Evolutionary conservation across 2,888 invertebrate genomes (phyloP).

Genomic region (Cactoblastis cactorum): DNA sequence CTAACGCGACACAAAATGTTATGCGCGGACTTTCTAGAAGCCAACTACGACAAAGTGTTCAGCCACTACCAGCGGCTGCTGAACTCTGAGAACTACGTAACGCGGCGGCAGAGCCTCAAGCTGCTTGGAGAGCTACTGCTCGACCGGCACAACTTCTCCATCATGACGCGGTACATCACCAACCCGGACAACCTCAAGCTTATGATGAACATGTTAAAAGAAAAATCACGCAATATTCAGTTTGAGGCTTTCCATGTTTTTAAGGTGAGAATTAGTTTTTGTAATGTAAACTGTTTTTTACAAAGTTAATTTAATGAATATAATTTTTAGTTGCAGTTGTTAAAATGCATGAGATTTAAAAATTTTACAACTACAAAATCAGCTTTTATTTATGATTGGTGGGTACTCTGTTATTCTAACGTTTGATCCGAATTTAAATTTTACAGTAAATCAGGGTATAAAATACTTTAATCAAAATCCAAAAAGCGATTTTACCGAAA

Average conservation of each 20-base stretch:
- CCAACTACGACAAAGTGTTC: conserved; percentile 99
- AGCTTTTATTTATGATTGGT: too few species aligned
- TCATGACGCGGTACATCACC: conserved; percentile 98
- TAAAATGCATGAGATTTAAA: too few species aligned
- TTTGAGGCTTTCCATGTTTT: conserved; percentile 99
- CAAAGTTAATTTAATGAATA: too few species aligned
- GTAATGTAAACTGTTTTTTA: too few species aligned
- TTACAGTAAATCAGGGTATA: too few species aligned
- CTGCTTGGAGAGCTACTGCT: conserved; percentile 97
- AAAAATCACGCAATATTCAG: conserved; percentile 99
- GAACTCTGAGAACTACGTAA: conserved; percentile 99
- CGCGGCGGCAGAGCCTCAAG: conserved; percentile 98
- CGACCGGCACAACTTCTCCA: conserved; percentile 99
- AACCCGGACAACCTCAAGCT: conserved; percentile 99
- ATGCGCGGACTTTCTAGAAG: conserved; percentile 98
- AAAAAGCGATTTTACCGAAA: too few species aligned
- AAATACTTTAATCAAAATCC: too few species aligned
- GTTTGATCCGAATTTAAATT: too few species aligned
- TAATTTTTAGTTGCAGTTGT: too few species aligned
- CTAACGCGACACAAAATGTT: conserved; percentile 96
- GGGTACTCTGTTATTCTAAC: too few species aligned
- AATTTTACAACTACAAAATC: too few species aligned
- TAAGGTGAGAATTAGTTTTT: conserved; percentile 85
- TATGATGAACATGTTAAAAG: conserved; percentile 99
- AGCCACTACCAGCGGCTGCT: conserved; percentile 97